Evolutionary conservation across 92 coral and sea anemone genomes (phyloP), one percentile per base, ranked within the genome.

Genomic region (Actinostola sp.): DNA sequence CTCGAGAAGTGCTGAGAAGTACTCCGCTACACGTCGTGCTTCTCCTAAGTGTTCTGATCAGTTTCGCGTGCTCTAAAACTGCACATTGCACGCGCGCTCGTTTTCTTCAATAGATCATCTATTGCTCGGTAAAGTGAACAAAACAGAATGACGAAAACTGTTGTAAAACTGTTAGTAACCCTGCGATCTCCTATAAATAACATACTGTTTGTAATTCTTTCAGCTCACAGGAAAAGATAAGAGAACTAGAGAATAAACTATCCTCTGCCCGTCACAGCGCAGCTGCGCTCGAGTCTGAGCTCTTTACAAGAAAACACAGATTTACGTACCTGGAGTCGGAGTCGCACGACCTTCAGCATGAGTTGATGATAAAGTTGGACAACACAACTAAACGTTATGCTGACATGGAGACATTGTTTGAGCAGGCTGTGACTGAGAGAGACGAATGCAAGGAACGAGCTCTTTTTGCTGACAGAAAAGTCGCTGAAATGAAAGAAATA

Each of bases 391-490:
- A 63, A 7, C 79, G 70, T 0, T 27, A 29, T 28, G 38, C 53
- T 5, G 56, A 86, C 19, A 63, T 86, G 53, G 78, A 82, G 54
- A 72, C 80, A 43, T 54, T 65, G 10, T 73, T 67, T 25, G 91
- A 86, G 50, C 49, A 52, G 20, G 74, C 61, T 15, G 7, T 78
- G 17, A 75, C 80, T 14, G 96, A 89, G 52, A 78, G 76, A 44
- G 89, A 86, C 28, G 91, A 86, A 24, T 70, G 54, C 61, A 70
- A 64, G 52, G 83, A 82, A 27, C 71, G 67, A 9, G 44, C 75
- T 14, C 55, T 66, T 7, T 24, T 86, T 60, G 81, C 96, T 4
- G 91, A 89, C 48, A 59, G 80, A 5, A 82, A 83, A 72, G 84
- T 82, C 25, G 48, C 83, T 2, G 89, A 89, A 29, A 75, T 81